Base-by-base conservation (phyloP, 2,888 invertebrate species). In the Drosophila kuntzei region DNA sequence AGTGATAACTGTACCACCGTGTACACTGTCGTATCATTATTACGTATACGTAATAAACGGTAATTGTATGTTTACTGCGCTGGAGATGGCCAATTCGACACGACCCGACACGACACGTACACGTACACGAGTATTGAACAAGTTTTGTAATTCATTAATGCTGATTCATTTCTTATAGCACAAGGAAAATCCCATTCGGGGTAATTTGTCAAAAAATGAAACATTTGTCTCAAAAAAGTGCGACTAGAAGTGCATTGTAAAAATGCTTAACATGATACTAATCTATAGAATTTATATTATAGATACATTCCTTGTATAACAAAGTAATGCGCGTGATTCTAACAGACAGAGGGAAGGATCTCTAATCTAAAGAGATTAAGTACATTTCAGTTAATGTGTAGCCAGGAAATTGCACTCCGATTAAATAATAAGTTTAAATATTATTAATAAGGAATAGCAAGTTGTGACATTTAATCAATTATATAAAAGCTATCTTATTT, bases 21-120 rank as follows among this genome's bases (percentile, higher is more conserved):
- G 50, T 43, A 18, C n/a, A 29, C 36, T 58, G 39, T 36, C 16
- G 46, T 46, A 55, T 55, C 27, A 54, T 34, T 39, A 27, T 25
- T 37, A 43, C 76, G 76, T 69, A 79, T 79, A 64, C 75, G 63
- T 55, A 47, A 64, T 73, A 36, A 61, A 53, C 59, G 9, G 34
- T 53, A 58, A 64, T 64, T 58, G 29, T 25, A 32, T 16, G 57
- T 18, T 58, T 44, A 34, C 2, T 47, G 46, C n/a, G 37, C 57
- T 29, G 27, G 27, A 55, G 54, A 55, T 55, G 54, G 11, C 53
- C 53, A 53, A 34, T 54, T 41, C 16, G 43, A 32, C 32, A 43
- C 43, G 54, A 22, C 14, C 14, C 14, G 22, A 12, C n/a, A n/a
- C n/a, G n/a, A 43, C 22, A 18, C 47, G 7, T 20, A 22, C 37